Evolutionary conservation across 2,797 vertebrate species (phyloP).

Genomic region (Myiotriccus ornatus): DNA sequence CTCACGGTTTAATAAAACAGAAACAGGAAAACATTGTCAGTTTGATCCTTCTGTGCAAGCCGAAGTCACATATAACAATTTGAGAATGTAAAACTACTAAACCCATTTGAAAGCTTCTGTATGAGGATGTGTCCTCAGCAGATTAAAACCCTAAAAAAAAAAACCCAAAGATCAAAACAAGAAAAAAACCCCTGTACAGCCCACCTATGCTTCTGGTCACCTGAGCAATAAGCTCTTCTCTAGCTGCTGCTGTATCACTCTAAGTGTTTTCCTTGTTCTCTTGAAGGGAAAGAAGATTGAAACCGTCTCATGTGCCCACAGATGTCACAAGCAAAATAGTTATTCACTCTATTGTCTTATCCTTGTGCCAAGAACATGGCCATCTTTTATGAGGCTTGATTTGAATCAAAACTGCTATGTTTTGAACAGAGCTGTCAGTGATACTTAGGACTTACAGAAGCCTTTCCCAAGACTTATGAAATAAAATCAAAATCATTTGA

Average conservation of each 20-base stretch:
- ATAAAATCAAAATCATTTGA: background rate
- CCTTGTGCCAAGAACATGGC: background rate
- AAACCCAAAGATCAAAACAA: background rate
- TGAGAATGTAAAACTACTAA: background rate
- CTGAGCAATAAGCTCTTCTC: background rate
- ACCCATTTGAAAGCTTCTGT: background rate
- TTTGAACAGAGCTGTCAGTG: background rate
- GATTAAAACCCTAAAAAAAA: background rate
- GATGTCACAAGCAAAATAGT: background rate
- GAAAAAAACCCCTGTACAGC: accelerated
- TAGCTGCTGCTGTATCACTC: background rate
- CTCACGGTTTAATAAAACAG: background rate
- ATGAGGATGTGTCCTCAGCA: background rate
- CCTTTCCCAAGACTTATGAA: background rate
- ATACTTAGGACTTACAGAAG: background rate
- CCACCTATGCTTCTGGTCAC: background rate
- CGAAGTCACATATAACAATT: background rate
- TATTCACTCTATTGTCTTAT: background rate
- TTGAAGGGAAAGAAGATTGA: background rate
- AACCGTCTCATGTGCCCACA: background rate
- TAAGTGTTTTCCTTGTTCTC: background rate
- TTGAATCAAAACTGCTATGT: background rate
- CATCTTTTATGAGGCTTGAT: background rate
- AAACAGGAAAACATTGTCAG: background rate
- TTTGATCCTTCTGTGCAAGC: background rate